A percentile compares a stretch with the other conserved stretches of the same genome.
These are phyloP conservation scores for Taenioides sp. DNA, from an alignment of 2,797 vertebrate genomes.

Conservation along the genomic window DNA sequence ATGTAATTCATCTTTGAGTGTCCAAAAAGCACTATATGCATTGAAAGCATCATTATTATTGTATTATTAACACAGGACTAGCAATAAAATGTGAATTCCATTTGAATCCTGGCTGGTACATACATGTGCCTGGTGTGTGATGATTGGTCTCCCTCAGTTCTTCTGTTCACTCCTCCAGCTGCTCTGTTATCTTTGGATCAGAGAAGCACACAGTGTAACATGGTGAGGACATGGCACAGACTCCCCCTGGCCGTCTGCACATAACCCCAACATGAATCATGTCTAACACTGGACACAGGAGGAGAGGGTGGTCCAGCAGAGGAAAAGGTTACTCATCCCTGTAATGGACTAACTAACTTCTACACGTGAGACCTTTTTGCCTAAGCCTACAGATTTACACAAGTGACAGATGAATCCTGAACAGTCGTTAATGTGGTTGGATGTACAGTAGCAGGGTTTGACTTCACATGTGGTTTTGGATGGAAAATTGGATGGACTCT, in stretches of 20 bases:
- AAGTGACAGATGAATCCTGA: slow-evolving; percentile 38
- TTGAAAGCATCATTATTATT: too few relatives aligned
- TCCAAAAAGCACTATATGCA: too few relatives aligned
- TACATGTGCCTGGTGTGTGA: too few relatives aligned
- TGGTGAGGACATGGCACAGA: slow-evolving; percentile 33
- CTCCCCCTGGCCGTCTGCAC: slow-evolving; percentile 31
- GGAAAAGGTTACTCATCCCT: slow-evolving; percentile 54
- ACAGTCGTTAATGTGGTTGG: slow-evolving; percentile 32
- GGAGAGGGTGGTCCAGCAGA: slow-evolving; percentile 34
- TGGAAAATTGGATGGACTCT: neutral
- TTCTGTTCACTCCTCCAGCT: slow-evolving; percentile 21
- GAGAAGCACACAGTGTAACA: slow-evolving; percentile 18
- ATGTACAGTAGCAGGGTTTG: slow-evolving; percentile 1
- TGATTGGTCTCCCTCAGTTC: slow-evolving; percentile 8
- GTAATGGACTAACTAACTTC: slow-evolving; percentile 47
- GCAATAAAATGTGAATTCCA: neutral
- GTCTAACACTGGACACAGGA: slow-evolving; percentile 6
- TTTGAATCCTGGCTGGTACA: neutral
- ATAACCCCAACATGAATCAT: slow-evolving; percentile 46
- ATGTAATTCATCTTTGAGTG: too few relatives aligned
- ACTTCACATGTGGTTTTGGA: neutral
- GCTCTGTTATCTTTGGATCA: slow-evolving; percentile 48
- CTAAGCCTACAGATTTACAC: slow-evolving; percentile 13
- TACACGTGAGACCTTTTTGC: slow-evolving; percentile 37
- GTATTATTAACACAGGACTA: neutral